phyloP scores from a whole-genome alignment of 2,797 vertebrate genomes.

The Periparus ater region DNA sequence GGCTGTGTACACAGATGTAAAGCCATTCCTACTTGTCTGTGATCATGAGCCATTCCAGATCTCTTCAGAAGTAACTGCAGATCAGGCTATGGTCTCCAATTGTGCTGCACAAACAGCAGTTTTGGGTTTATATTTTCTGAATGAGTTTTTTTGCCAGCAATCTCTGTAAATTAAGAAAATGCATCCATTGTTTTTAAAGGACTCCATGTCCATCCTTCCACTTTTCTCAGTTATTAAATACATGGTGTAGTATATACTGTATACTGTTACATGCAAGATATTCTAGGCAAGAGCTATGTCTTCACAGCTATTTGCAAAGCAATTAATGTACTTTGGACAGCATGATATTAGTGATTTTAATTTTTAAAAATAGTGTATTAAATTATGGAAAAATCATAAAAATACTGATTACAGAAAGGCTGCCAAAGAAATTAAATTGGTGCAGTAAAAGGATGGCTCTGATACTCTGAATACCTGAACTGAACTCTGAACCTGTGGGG shows the following conservation, averaged over 20 bases:
- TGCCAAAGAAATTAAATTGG: not conserved
- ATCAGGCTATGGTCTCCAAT: not conserved
- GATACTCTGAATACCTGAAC: not conserved
- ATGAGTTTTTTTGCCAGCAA: not conserved
- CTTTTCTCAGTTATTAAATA: not conserved
- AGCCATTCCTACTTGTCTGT: not conserved
- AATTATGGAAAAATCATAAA: not conserved
- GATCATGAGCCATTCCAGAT: not conserved
- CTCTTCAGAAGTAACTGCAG: not conserved
- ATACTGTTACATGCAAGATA: not conserved
- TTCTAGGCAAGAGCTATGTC: not conserved
- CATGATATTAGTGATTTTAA: not conserved
- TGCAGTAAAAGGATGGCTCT: not conserved
- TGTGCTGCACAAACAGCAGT: not conserved
- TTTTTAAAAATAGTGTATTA: not conserved
- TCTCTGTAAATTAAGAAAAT: not conserved
- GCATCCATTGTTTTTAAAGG: not conserved
- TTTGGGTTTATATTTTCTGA: not conserved
- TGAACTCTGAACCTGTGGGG: not conserved
- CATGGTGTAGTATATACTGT: not conserved
- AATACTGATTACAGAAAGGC: not conserved
- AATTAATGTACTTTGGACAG: not conserved
- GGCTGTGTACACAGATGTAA: not conserved
- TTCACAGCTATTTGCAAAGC: not conserved
- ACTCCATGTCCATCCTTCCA: not conserved